Evolutionary conservation across 2,113 vertebrate genomes (phyloP).

Genomic region (Alouatta palliata): DNA sequence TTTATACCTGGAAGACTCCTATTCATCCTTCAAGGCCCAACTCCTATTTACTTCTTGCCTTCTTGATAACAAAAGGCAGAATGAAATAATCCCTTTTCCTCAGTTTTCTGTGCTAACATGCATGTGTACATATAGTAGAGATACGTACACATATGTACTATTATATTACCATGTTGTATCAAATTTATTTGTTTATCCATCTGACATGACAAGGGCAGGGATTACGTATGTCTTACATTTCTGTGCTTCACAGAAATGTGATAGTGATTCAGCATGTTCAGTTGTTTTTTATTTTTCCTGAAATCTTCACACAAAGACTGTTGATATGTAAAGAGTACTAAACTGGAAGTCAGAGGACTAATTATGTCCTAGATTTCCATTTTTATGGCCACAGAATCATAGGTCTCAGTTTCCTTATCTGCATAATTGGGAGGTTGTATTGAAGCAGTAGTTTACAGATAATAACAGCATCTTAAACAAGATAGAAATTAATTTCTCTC

Average conservation of each 20-base stretch:
- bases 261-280: not conserved
- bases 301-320: not conserved
- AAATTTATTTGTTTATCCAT: not conserved
- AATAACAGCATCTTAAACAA: not conserved
- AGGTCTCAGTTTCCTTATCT: conserved; percentile 16
- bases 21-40: not conserved
- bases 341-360: not conserved
- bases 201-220: not conserved
- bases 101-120: not conserved
- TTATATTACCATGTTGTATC: not conserved
- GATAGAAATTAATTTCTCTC: not conserved
- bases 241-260: not conserved
- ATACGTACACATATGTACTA: not conserved
- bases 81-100: not conserved
- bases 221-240: not conserved
- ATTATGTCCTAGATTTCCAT: not conserved
- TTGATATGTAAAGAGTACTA: not conserved
- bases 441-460: not conserved
- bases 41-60: not conserved
- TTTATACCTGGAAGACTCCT: not conserved
- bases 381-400: not conserved
- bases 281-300: not conserved
- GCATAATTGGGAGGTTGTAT: not conserved
- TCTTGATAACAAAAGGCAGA: not conserved
- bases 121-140: not conserved